phyloP scores from a whole-genome alignment of 1,140 invertebrate species.

The Lepidotrigona ventralis region DNA sequence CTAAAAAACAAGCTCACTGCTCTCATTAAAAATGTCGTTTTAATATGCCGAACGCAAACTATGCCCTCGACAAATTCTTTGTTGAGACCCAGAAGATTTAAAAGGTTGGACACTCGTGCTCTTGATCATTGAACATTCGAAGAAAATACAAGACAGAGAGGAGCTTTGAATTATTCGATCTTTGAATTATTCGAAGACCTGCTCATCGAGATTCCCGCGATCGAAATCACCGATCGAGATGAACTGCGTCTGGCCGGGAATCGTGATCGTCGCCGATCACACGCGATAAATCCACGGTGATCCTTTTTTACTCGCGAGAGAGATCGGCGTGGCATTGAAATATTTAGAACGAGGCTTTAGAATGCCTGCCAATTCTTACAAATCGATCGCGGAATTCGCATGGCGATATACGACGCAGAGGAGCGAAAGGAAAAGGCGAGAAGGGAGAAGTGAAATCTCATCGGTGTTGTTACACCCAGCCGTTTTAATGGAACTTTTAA shows the following conservation, averaged over 20 bases:
- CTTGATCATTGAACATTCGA: no score
- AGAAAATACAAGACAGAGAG: background rate
- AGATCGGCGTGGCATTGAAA: background rate
- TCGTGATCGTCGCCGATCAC: conserved; percentile 4
- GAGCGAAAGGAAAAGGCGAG: background rate
- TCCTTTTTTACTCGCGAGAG: background rate
- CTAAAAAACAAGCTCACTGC: no score
- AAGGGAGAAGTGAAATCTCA: background rate
- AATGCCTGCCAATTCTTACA: background rate
- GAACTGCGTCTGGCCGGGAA: background rate
- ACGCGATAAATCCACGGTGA: background rate
- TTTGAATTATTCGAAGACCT: background rate
- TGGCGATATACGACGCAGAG: background rate
- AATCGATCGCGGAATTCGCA: background rate
- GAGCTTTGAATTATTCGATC: background rate
- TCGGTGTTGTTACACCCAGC: no score
- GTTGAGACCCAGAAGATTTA: no score
- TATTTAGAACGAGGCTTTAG: conserved; percentile 3
- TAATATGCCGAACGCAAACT: no score
- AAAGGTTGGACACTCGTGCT: no score
- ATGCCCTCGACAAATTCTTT: no score
- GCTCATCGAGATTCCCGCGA: background rate
- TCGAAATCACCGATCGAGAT: background rate
- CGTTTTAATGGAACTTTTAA: conserved; percentile 4
- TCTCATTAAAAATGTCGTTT: no score